Conservation (phyloP, 2,113 vertebrate species). For the Oryzias melastigma region DNA sequence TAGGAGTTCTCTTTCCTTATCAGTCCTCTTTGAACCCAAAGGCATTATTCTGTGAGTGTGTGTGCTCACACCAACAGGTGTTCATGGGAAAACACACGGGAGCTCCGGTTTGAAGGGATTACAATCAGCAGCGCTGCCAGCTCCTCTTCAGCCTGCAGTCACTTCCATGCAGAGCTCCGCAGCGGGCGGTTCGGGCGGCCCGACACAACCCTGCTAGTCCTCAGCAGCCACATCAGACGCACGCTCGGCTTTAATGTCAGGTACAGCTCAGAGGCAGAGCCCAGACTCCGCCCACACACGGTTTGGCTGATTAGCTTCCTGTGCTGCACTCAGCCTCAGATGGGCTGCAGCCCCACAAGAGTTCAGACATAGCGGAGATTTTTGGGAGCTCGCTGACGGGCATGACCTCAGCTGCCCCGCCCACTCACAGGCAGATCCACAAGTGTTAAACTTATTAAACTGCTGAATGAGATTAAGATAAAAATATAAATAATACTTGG, state of each 20-base stretch:
- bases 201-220: neutral
- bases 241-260: conserved; percentile 4
- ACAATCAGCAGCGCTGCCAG: conserved; percentile 3
- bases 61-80: neutral
- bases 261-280: neutral
- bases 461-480: too few relatives aligned
- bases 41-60: neutral
- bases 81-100: conserved; percentile 1
- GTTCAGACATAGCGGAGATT: conserved; percentile 5
- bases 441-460: neutral
- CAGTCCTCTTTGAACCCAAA: conserved; percentile 8
- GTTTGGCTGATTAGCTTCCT: conserved; percentile 18
- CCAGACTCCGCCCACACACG: conserved; percentile 1
- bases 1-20: conserved; percentile 3
- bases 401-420: conserved; percentile 10
- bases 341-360: neutral
- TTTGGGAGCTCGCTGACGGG: conserved; percentile 5
- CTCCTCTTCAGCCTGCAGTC: neutral
- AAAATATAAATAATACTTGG: too few relatives aligned
- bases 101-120: conserved; percentile 2
- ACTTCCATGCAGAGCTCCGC: neutral
- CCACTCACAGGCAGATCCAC: conserved; percentile 3
- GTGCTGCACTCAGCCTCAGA: neutral
- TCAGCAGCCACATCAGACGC: conserved; percentile 3
- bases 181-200: neutral